Evolutionary conservation across 2,797 vertebrate species (phyloP), one percentile per base, ranked within the genome.

Genomic region (Microchirus variegatus): DNA sequence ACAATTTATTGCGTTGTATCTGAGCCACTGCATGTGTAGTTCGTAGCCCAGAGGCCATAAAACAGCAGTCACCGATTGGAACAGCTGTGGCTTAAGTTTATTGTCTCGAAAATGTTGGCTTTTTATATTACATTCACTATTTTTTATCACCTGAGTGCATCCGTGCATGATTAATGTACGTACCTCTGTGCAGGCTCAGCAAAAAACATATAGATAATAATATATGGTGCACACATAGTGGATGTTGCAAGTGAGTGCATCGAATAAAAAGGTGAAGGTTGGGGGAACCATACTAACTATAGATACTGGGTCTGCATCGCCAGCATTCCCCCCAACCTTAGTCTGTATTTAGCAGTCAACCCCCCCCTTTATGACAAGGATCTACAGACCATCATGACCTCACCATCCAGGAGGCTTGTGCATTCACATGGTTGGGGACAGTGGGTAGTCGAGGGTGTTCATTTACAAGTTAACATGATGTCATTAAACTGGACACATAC

Each of bases 401-500:
- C 90, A 93, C 78, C 83, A 80, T 85, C 69, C 72, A 82, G 73
- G 88, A 90, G 89, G 88, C 83, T 82, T 9, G 70, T 82, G 78
- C 83, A 83, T 90, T 76, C 86, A 87, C 83, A 78, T 73, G 75
- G 75, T 82, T 17, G 67, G 70, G 72, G 77, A 73, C 15, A 47
- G 48, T 11, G 63, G 79, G 70, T 48, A 70, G 70, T 71, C 48
- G 50, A 41, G 60, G 73, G 88, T 91, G 84, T 89, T 87, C 59
- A 85, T 87, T 90, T 89, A 88, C 76, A 82, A 81, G 77, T 73
- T 75, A 73, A 80, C 87, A 90, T 91, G 90, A 90, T 90, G 89
- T 91, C 85, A 92, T 87, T 85, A 78, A 83, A 87, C 57, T 78
- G 59, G 67, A 86, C 67, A 52, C 71, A 59, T 53, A 60, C 73